Percentiles rank a stretch among this genome's conserved stretches.
These are phyloP conservation scores for Illadopsis cleaveri DNA, from an alignment of 2,113 vertebrate species.

Conservation along the genomic window DNA sequence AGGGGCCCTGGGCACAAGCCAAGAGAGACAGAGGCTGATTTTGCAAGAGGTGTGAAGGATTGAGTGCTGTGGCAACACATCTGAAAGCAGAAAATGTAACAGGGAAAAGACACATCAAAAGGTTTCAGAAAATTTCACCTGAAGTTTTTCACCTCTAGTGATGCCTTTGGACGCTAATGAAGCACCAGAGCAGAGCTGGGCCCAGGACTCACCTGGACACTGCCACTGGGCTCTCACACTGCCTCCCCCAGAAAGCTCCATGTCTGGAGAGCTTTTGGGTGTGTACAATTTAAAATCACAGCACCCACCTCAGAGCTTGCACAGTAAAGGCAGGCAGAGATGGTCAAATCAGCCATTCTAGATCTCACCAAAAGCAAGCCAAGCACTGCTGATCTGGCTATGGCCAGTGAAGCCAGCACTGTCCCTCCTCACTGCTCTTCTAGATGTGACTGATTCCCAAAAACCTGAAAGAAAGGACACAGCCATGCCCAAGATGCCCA, in stretches of 20 bases:
- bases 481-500: not conserved
- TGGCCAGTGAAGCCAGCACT: not conserved
- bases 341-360: not conserved
- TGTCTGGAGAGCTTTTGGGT: not conserved
- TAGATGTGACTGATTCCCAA: not conserved
- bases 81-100: not conserved
- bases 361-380: not conserved
- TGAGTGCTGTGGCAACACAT: not conserved
- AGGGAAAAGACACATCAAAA: not conserved
- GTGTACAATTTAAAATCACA: not conserved
- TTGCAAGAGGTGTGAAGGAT: not conserved
- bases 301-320: not conserved
- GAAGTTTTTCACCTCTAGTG: not conserved
- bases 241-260: not conserved
- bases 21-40: not conserved
- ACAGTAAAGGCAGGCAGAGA: not conserved
- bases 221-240: not conserved
- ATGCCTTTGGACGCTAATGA: not conserved
- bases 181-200: not conserved
- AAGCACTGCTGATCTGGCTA: not conserved
- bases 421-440: not conserved
- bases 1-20: not conserved
- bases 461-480: not conserved
- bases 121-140: not conserved
- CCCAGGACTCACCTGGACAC: not conserved